These are phyloP conservation scores for Hartigia nigra DNA, from an alignment of 2,888 invertebrate genomes.

Conservation along the genomic window DNA sequence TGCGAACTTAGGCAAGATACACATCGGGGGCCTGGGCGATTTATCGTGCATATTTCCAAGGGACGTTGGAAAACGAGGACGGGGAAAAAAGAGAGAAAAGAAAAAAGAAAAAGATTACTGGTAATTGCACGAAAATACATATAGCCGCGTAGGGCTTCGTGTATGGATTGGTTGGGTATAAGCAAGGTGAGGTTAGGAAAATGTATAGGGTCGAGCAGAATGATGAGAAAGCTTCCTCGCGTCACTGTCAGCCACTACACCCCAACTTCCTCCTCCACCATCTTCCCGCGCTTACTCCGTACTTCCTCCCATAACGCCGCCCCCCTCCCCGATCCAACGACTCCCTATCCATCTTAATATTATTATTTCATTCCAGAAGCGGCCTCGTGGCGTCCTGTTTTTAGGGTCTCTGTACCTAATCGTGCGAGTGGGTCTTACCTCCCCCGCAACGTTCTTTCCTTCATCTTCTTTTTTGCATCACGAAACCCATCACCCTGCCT, in stretches of 20 bases:
- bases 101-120: background rate
- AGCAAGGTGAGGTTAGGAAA: conserved; percentile 40
- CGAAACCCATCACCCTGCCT: conserved; percentile 34
- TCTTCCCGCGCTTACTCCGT: background rate
- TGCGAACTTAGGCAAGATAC: background rate
- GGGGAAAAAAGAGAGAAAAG: background rate
- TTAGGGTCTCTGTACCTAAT: conserved; percentile 43
- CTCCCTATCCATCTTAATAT: conserved; percentile 62
- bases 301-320: background rate
- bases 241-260: conserved; percentile 48
- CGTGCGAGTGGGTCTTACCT: conserved; percentile 43
- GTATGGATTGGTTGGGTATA: conserved; percentile 44
- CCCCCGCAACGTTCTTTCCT: background rate
- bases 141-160: background rate
- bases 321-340: conserved; percentile 33
- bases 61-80: background rate
- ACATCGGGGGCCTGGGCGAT: background rate
- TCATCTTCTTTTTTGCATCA: conserved; percentile 25
- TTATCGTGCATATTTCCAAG: background rate
- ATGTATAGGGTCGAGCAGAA: conserved; percentile 34
- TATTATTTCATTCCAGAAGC: conserved; percentile 63
- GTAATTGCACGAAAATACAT: background rate
- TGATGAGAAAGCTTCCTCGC: conserved; percentile 55
- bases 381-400: conserved; percentile 34
- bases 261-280: background rate